Conservation (phyloP, 2,888 invertebrate species). For the Gastrophysa polygoni region DNA sequence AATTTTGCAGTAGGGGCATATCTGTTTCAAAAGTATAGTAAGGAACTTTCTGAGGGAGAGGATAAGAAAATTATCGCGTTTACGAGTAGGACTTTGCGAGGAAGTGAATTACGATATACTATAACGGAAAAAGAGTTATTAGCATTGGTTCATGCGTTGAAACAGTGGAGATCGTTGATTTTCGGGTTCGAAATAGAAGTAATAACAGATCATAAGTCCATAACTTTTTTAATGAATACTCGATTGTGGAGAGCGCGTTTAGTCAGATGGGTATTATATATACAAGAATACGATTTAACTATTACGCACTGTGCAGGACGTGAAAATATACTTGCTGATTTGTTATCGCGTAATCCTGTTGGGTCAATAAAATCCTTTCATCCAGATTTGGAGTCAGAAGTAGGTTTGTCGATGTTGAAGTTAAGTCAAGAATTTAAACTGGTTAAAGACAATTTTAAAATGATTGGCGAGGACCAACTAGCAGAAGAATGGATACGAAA, state of each 20-base stretch:
- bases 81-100: conserved; percentile 20
- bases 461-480: neutral
- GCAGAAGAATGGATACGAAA: neutral
- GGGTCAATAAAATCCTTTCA: neutral
- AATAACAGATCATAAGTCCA: conserved; percentile 26
- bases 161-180: conserved; percentile 22
- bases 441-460: neutral
- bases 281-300: conserved; percentile 22
- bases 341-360: conserved; percentile 16
- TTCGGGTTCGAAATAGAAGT: conserved; percentile 16
- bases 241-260: conserved; percentile 20
- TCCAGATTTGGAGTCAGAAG: neutral
- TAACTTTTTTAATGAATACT: conserved; percentile 19
- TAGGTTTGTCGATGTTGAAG: neutral
- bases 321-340: conserved; percentile 29
- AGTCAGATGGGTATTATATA: conserved; percentile 24
- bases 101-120: conserved; percentile 3
- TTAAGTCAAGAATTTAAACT: neutral
- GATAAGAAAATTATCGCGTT: conserved; percentile 23
- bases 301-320: conserved; percentile 23
- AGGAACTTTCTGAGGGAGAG: neutral
- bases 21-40: neutral
- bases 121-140: conserved; percentile 25
- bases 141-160: conserved; percentile 16
- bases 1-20: too few relatives aligned